Evolutionary conservation across 2,113 vertebrate species (phyloP).

Genomic region (Deroptyus accipitrinus): DNA sequence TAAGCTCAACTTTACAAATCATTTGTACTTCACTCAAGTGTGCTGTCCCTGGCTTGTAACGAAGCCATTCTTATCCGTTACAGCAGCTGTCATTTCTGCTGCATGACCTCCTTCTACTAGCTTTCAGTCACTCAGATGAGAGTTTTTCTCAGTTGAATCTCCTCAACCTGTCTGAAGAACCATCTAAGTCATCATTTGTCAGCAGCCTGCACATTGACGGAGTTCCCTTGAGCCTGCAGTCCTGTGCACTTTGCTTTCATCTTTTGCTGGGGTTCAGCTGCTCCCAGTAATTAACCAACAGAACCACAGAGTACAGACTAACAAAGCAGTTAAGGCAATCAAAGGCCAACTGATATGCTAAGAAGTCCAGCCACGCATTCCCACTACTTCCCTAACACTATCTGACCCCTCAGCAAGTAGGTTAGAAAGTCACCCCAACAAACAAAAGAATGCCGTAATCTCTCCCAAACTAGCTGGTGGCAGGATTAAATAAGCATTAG

Average conservation of each 20-base stretch:
- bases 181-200: not conserved
- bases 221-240: not conserved
- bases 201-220: not conserved
- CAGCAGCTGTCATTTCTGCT: not conserved
- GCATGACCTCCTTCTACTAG: not conserved
- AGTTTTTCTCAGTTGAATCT: not conserved
- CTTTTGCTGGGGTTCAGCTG: not conserved
- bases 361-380: not conserved
- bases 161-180: not conserved
- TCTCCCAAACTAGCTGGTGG: not conserved
- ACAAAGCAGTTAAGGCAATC: not conserved
- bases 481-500: conserved; percentile 51
- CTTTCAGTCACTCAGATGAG: not conserved
- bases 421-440: conserved; percentile 50
- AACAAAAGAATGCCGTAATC: conserved; percentile 56
- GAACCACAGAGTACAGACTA: not conserved
- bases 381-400: not conserved
- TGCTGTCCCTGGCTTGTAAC: not conserved
- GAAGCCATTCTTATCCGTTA: not conserved
- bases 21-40: not conserved
- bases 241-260: not conserved
- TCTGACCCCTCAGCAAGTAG: not conserved
- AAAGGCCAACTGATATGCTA: not conserved
- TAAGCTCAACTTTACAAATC: not conserved
- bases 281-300: conserved; percentile 15